Base-by-base conservation (phyloP, 2,888 invertebrate genomes). In the Drosophila paranaensis region DNA sequence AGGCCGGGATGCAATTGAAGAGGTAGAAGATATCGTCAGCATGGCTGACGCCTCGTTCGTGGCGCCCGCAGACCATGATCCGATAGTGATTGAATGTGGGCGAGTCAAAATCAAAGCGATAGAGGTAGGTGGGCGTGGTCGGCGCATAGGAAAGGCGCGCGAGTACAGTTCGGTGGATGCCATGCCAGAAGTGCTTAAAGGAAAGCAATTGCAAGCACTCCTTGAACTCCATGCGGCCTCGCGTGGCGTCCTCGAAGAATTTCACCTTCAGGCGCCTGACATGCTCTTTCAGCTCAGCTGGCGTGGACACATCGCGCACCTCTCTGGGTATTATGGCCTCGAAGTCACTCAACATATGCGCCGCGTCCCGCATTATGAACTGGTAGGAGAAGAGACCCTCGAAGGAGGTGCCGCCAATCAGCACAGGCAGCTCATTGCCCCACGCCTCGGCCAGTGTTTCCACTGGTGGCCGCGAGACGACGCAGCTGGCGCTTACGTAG, bases 91-190 rank as follows among this genome's bases (percentile, higher is more conserved):
- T 92, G 25, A 82, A 90, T 25, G 66, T 71, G 25, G 85, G 76
- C 0, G 92, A 92, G 60, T 92, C 92, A 43, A 89, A 88, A 9
- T 90, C 91, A 46, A 92, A 92, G 43, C 92, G 89, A 43, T 91
- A 91, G 0, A 92, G 72, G 42, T 88, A 92, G 10, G 91, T 92
- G 42, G 90, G 86, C 33, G 82, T 85, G 66, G 66, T 90, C 80
- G 71, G 91, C 82, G 87, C 92, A 75, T 85, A 70, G 16, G 86
- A 71, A 4, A 83, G 64, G 2, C 93, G 88, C 1, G 88, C 83
- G 14, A 81, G 67, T 0, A 90, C 33, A 0, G 89, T 86, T 14
- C 93, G 91, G 27, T 90, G 81, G 2, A 91, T 83, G 30, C 81
- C 90, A 69, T 92, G 93, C 91, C 91, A 92, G 55, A 93, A 92